Evolutionary conservation across 2,888 invertebrate species (phyloP).

Genomic region (Aphodius sticticus): DNA sequence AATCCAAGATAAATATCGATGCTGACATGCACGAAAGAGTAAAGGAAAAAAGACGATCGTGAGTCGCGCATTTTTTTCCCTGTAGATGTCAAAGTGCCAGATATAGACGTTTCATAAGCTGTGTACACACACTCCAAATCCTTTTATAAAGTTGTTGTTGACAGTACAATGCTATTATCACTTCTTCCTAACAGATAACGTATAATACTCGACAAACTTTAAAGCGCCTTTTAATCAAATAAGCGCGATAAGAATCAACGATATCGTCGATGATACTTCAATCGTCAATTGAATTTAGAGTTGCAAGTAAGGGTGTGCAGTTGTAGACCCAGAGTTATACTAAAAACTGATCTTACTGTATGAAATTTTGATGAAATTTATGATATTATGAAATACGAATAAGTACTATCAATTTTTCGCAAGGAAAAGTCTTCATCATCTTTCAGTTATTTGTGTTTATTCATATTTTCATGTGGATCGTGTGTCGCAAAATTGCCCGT

Average conservation of each 20-base stretch:
- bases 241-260: background rate
- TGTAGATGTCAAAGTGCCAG: constrained; percentile 10
- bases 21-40: background rate
- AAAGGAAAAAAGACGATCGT: constrained; percentile 4
- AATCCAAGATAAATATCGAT: background rate
- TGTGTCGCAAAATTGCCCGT: too few species aligned
- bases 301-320: background rate
- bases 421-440: too few species aligned
- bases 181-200: constrained; percentile 18
- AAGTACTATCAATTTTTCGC: too few species aligned
- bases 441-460: too few species aligned
- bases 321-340: background rate
- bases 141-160: constrained; percentile 24
- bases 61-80: background rate
- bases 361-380: too few species aligned
- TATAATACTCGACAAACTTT: constrained; percentile 19
- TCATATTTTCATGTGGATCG: too few species aligned
- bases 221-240: background rate
- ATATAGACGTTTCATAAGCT: constrained; percentile 17
- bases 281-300: background rate
- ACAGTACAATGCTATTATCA: constrained; percentile 22
- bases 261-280: background rate
- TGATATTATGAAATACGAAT: too few species aligned
- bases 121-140: constrained; percentile 16
- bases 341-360: too few species aligned